These are phyloP conservation scores for Limnephilus auricula DNA, from an alignment of 2,888 invertebrate species.

Conservation along the genomic window DNA sequence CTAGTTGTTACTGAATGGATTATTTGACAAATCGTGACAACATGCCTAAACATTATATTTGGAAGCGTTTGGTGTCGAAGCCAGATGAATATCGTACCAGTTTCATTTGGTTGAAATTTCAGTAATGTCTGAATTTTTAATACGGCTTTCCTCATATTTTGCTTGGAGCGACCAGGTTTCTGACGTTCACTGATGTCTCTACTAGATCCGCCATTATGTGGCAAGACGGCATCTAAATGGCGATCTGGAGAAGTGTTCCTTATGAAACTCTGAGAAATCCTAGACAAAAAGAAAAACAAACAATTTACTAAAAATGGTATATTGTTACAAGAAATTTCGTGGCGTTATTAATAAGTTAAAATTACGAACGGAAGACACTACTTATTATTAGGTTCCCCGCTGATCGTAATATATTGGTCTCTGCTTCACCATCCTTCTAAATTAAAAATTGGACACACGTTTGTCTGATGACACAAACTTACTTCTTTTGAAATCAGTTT, in stretches of 20 bases:
- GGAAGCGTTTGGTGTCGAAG: conserved; percentile 38
- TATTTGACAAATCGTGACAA: background rate
- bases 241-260: conserved; percentile 9
- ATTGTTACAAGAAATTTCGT: background rate
- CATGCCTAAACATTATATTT: background rate
- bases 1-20: conserved; percentile 6
- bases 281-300: conserved; percentile 33
- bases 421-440: background rate
- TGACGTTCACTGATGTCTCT: conserved; percentile 18
- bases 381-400: background rate
- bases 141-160: conserved; percentile 61
- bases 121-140: conserved; percentile 62
- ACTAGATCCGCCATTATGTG: conserved; percentile 12
- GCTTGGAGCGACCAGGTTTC: conserved; percentile 8
- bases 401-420: background rate
- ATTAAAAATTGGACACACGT: background rate
- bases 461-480: background rate
- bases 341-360: background rate
- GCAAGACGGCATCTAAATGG: conserved; percentile 6
- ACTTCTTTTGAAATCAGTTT: background rate
- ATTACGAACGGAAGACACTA: background rate
- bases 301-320: background rate
- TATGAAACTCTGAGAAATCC: conserved; percentile 30
- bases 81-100: conserved; percentile 56
- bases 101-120: conserved; percentile 54